Conservation (phyloP, 2,113 vertebrate genomes). For the Cynocephalus volans region DNA sequence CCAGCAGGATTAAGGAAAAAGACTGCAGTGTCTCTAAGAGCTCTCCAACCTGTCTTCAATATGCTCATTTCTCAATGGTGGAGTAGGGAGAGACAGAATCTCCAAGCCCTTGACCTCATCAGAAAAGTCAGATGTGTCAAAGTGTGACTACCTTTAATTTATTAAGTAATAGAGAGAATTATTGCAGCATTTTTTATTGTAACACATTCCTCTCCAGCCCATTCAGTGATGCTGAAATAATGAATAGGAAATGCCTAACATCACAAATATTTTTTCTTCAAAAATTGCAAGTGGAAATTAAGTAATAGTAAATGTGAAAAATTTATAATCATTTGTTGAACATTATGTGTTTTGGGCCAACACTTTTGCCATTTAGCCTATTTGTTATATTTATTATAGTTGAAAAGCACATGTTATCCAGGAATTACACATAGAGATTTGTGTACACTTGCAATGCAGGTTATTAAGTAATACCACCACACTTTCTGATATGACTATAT, state of each 20-base stretch:
- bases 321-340: background rate
- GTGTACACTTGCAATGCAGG: background rate
- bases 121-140: constrained; percentile 40
- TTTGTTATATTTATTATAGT: background rate
- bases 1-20: constrained; percentile 79
- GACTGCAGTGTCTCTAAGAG: constrained; percentile 65
- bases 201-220: background rate
- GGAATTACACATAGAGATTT: background rate
- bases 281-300: background rate
- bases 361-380: background rate
- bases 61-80: constrained; percentile 78
- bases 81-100: background rate
- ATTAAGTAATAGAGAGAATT: background rate
- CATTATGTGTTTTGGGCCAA: background rate
- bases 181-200: background rate
- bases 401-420: background rate
- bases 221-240: background rate
- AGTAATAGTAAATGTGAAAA: background rate
- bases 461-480: background rate
- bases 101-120: background rate
- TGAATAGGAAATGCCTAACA: background rate
- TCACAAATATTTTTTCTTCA: background rate
- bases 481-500: background rate
- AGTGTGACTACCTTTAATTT: constrained; percentile 11
- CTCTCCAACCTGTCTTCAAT: constrained; percentile 68